Base-by-base conservation (phyloP, 2,113 vertebrate species). In the Rhabdomys dilectus region DNA sequence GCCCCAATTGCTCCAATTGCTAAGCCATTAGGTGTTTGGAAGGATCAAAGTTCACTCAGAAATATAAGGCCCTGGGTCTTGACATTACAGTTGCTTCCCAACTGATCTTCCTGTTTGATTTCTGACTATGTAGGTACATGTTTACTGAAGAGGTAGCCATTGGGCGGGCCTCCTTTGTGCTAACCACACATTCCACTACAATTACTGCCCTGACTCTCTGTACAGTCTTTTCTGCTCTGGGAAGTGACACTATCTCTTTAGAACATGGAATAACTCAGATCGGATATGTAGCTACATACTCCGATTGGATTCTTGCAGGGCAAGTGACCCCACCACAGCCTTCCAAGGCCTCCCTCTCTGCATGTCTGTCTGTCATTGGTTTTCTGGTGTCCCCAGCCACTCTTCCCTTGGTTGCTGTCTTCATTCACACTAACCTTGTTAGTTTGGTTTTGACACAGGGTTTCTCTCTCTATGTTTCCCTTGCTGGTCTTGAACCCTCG, bases 1-100 rank as follows among this genome's bases (percentile, higher is more conserved):
- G 9, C 10, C 12, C 34, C 60, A 90, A 8, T 48, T 48, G 93
- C 39, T 87, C 34, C 60, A 90, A 8, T 48, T 48, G 93, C 39
- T 87, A 70, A 78, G n/a, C 42, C 13, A 53, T 81, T 86, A n/a
- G 68, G 60, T 36, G 70, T 95, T 86, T 72, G 64, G 90, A 95
- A 93, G 64, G 16, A 72, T 53, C 70, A 88, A 10, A 34, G 15
- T 51, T 96, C 58, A 90, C 84, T 92, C 82, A 68, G 75, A 94
- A 95, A 84, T 53, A 12, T 7, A 95, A 94, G 17, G 92, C 39
- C 53, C 45, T 89, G 45, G 22, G 93, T 94, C 36, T 73, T 82
- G 56, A 87, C 82, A 78, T 95, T 70, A 36, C 1, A 60, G 0
- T 89, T 31, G 7, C 81, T 85, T 76, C 17, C 66, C 76, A 51